A percentile compares a stretch with the other conserved stretches of the same genome.
phyloP scores from a whole-genome alignment of 1,140 invertebrate genomes.

The Hydropsyche tenuis region DNA sequence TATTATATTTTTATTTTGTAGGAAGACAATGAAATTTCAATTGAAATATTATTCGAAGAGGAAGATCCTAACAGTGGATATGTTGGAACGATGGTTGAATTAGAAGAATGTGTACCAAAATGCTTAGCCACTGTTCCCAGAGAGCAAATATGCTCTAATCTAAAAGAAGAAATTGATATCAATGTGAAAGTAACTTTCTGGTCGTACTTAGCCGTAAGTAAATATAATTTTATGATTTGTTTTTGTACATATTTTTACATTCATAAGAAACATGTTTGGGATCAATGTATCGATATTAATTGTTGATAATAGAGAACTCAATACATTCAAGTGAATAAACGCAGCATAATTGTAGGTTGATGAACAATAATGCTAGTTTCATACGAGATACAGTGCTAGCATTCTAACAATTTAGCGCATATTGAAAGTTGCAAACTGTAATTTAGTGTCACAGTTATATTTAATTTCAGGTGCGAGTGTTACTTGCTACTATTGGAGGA shows the following conservation, averaged over 20 bases:
- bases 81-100: conserved; percentile 5
- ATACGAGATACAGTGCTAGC: no score
- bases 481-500: conserved; percentile 75
- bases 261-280: neutral
- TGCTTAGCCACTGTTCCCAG: conserved; percentile 67
- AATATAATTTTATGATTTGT: conserved; percentile 19
- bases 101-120: conserved; percentile 52
- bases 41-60: conserved; percentile 42
- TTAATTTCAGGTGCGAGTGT: conserved; percentile 66
- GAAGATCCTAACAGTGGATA: neutral
- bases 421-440: no score
- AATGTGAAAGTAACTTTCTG: conserved; percentile 76
- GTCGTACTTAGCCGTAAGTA: conserved; percentile 70
- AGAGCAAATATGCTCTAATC: conserved; percentile 67
- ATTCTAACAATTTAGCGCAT: no score
- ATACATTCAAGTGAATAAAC: conserved; percentile 18
- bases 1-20: conserved; percentile 26
- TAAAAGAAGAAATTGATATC: conserved; percentile 64
- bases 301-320: neutral
- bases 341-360: neutral
- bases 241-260: neutral
- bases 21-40: conserved; percentile 41
- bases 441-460: no score
- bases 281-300: neutral
- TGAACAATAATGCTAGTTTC: neutral